These are phyloP conservation scores for Listronotus bonariensis DNA, from an alignment of 1,140 invertebrate genomes.

Conservation along the genomic window DNA sequence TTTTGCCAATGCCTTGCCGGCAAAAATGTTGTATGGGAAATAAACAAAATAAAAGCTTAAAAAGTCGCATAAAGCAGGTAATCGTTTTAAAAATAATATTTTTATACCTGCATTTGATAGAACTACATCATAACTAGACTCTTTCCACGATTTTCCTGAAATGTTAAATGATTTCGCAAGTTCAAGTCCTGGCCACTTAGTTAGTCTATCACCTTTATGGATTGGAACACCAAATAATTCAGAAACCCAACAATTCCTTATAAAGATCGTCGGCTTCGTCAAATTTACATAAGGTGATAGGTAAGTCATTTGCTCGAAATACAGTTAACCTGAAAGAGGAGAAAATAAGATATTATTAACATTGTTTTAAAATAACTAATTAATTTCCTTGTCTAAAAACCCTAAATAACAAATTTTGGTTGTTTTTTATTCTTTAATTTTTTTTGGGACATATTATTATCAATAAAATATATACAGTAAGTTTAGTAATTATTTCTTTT, in stretches of 20 bases:
- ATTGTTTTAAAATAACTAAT: too few relatives aligned
- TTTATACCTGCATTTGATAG: constrained; percentile 75
- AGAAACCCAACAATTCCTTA: constrained; percentile 69
- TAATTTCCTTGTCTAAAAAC: too few relatives aligned
- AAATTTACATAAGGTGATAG: constrained; percentile 74
- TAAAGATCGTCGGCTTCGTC: constrained; percentile 76
- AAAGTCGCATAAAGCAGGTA: too few relatives aligned
- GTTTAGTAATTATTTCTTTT: too few relatives aligned
- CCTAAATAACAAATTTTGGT: too few relatives aligned
- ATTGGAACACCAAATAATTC: constrained; percentile 71
- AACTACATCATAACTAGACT: constrained; percentile 74
- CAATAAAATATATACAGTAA: too few relatives aligned
- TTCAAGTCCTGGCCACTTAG: constrained; percentile 70
- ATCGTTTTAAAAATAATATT: not conserved
- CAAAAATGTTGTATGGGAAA: too few relatives aligned
- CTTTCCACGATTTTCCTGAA: constrained; percentile 57
- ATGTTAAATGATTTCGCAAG: constrained; percentile 59
- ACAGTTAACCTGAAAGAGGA: constrained; percentile 69
- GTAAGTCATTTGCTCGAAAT: constrained; percentile 75
- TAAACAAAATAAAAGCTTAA: too few relatives aligned
- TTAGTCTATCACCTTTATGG: constrained; percentile 65
- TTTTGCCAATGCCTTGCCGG: too few relatives aligned
- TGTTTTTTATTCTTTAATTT: too few relatives aligned
- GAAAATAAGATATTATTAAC: too few relatives aligned
- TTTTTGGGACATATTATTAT: too few relatives aligned